Percentiles rank a stretch among this genome's conserved stretches.
phyloP scores from a whole-genome alignment of 2,888 invertebrate genomes.

The Calameuta idolon region DNA sequence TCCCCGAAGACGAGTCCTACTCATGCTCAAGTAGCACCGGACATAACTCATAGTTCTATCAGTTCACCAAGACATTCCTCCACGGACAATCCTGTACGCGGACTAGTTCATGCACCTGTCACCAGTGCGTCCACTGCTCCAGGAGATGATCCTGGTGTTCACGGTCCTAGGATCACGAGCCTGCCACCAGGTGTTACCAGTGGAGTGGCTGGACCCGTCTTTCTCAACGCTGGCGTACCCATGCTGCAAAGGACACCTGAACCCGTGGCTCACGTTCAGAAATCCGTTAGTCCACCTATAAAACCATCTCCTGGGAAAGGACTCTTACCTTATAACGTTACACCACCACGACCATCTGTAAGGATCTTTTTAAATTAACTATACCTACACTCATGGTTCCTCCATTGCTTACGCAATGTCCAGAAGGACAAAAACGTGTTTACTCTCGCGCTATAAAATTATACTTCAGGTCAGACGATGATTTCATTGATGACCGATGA shows the following conservation, averaged over 20 bases:
- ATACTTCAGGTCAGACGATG: neutral
- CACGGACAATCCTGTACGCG: constrained; percentile 53
- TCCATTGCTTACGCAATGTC: neutral
- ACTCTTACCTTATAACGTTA: constrained; percentile 87
- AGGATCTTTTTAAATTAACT: constrained; percentile 26
- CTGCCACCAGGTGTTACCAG: constrained; percentile 63
- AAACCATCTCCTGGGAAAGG: constrained; percentile 71
- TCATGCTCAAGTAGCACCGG: constrained; percentile 38
- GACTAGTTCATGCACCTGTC: constrained; percentile 62
- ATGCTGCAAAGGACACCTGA: constrained; percentile 53
- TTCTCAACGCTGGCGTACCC: constrained; percentile 59
- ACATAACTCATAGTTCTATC: constrained; percentile 37
- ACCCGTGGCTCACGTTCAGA: constrained; percentile 32
- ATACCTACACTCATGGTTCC: neutral
- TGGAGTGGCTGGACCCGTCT: constrained; percentile 60
- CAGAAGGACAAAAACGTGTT: neutral
- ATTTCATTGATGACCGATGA: constrained; percentile 9
- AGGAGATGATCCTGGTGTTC: constrained; percentile 42
- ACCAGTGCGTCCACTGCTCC: constrained; percentile 53
- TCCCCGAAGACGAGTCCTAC: constrained; percentile 66
- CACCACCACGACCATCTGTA: constrained; percentile 83
- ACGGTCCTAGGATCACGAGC: constrained; percentile 60
- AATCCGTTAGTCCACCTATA: constrained; percentile 51
- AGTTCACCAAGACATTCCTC: constrained; percentile 22
- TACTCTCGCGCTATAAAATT: neutral